Conservation (phyloP, 1,140 invertebrate genomes). For the Macrobrachium rosenbergii region DNA sequence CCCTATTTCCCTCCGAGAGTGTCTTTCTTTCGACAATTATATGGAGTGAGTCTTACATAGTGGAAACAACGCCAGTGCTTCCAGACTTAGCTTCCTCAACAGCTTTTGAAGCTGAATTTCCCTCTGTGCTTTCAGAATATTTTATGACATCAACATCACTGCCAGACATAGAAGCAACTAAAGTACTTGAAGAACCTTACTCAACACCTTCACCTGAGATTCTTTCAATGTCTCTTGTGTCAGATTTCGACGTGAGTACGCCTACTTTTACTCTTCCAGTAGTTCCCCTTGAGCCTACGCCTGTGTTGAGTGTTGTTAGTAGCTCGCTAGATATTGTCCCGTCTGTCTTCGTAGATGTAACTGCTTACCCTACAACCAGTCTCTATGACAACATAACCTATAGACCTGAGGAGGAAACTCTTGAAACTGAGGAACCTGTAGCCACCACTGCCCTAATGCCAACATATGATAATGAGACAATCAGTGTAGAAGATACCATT, state of each 20-base stretch:
- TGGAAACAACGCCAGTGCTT: conserved; percentile 57
- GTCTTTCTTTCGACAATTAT: conserved; percentile 20
- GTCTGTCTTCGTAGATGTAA: conserved; percentile 29
- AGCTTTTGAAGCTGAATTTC: neutral
- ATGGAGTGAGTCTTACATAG: conserved; percentile 22
- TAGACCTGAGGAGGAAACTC: conserved; percentile 12
- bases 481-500: no score
- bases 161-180: neutral
- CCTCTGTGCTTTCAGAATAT: conserved; percentile 5
- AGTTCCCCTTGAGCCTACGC: conserved; percentile 19
- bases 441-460: neutral
- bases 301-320: conserved; percentile 14
- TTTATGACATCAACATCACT: conserved; percentile 7
- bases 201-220: conserved; percentile 36
- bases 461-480: no score
- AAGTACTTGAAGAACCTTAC: conserved; percentile 30
- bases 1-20: conserved; percentile 12
- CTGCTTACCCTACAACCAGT: conserved; percentile 15
- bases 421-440: conserved; percentile 13
- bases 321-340: conserved; percentile 5
- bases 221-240: conserved; percentile 29
- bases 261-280: conserved; percentile 21
- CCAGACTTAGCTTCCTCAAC: conserved; percentile 46
- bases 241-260: conserved; percentile 41
- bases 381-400: conserved; percentile 1